phyloP scores from a whole-genome alignment of 2,797 vertebrate genomes.

The Cheirogaleus major region DNA sequence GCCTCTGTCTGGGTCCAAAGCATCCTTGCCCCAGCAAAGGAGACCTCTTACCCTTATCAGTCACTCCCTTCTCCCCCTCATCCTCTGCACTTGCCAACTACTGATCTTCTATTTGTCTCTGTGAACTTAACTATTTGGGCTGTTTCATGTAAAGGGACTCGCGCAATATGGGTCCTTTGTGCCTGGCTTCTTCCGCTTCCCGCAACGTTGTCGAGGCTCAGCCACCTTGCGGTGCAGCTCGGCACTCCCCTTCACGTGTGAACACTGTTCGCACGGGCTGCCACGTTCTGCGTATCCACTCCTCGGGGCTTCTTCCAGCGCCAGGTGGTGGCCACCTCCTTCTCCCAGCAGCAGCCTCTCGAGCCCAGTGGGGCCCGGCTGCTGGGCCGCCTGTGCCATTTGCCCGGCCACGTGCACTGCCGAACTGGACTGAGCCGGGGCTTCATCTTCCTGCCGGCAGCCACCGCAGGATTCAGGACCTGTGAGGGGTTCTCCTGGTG shows the following conservation, averaged over 20 bases:
- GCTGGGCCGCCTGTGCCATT: not conserved
- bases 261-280: not conserved
- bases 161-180: accelerated
- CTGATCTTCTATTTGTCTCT: not conserved
- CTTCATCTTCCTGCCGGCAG: not conserved
- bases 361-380: not conserved
- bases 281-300: not conserved
- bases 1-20: not conserved
- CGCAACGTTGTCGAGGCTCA: not conserved
- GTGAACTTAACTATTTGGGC: not conserved
- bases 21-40: not conserved
- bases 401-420: not conserved
- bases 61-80: not conserved
- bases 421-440: not conserved
- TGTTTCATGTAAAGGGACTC: not conserved
- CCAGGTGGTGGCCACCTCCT: not conserved
- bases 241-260: not conserved
- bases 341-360: not conserved
- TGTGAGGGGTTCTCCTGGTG: not conserved
- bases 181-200: not conserved
- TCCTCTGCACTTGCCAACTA: not conserved
- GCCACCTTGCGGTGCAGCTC: not conserved
- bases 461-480: not conserved
- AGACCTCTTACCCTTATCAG: not conserved
- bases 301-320: not conserved